Conservation (phyloP, 2,888 invertebrate species). For the Podotricha telesiphe region DNA sequence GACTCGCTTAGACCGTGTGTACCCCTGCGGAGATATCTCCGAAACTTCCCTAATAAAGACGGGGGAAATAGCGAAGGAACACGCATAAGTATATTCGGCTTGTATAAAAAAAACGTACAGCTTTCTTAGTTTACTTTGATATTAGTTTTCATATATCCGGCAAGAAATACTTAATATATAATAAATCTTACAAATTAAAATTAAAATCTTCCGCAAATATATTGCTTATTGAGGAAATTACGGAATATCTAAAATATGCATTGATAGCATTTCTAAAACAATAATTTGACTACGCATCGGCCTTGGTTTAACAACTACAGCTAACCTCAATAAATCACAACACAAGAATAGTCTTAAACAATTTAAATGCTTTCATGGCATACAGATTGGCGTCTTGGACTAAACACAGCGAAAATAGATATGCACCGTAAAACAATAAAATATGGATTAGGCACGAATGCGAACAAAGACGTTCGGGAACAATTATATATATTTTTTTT, state of each 20-base stretch:
- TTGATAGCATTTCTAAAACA: background rate
- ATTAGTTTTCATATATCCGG: background rate
- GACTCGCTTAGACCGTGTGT: conserved; percentile 49
- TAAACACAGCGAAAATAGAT: conserved; percentile 48
- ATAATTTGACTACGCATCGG: conserved; percentile 7
- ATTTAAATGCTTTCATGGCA: conserved; percentile 35
- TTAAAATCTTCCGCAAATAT: background rate
- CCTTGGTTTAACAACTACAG: conserved; percentile 22
- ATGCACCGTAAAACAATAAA: conserved; percentile 50
- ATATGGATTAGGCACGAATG: conserved; percentile 48
- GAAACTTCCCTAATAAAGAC: conserved; percentile 55
- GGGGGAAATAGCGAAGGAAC: conserved; percentile 53
- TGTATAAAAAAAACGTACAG: background rate
- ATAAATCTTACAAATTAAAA: too few species aligned
- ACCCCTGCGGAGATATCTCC: conserved; percentile 71
- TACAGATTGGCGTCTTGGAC: conserved; percentile 39
- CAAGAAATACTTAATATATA: too few species aligned
- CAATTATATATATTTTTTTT: background rate
- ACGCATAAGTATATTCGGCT: conserved; percentile 41
- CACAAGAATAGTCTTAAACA: conserved; percentile 38
- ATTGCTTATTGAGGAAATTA: background rate
- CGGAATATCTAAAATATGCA: too few species aligned
- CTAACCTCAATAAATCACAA: conserved; percentile 41
- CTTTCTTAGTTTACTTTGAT: background rate
- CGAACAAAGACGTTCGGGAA: conserved; percentile 48